Base-by-base conservation (phyloP, 2,797 vertebrate genomes). In the Cichlasoma orientale region DNA sequence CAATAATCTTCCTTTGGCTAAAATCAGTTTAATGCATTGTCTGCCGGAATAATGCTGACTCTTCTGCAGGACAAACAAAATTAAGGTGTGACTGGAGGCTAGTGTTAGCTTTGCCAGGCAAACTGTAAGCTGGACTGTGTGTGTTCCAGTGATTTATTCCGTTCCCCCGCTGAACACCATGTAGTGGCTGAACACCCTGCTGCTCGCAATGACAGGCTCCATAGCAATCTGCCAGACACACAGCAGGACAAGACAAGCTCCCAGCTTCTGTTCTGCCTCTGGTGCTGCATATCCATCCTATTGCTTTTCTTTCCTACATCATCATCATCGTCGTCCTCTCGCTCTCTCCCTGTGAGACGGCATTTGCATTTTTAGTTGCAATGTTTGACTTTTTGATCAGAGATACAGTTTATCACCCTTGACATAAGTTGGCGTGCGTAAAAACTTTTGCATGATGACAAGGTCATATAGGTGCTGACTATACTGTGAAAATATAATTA, bases 121-220 rank as follows among this genome's bases (percentile, higher is more conserved):
- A 73, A 84, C 78, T 79, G 83, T 84, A 80, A 92, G 84, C 82
- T 74, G 83, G 84, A 83, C 89, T 79, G 90, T 91, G 93, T 91
- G 93, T 94, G 91, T 94, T 92, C 91, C 88, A 89, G 90, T 93
- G 94, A 94, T 93, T 94, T 93, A 94, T 94, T 91, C 91, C 86
- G 90, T 91, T 76, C 84, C 90, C 93, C 94, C 61, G 88, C 92
- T 90, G 94, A 87, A 91, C 63, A 87, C 92, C 91, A 89, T 92
- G 92, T 92, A 94, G 92, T 92, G 92, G 92, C 92, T 91, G 90
- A 93, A 92, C 90, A 75, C 91, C 94, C 92, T 38, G 88, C 93
- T 91, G 92, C 71, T 88, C 11, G 84, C 92, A 93, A 91, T 93
- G 94, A 93, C 93, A 93, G 91, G 90, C 92, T 94, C 92, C 90